Percentiles rank a stretch among this genome's conserved stretches.
phyloP scores from a whole-genome alignment of 2,797 vertebrate species.

The Malurus splendens region DNA sequence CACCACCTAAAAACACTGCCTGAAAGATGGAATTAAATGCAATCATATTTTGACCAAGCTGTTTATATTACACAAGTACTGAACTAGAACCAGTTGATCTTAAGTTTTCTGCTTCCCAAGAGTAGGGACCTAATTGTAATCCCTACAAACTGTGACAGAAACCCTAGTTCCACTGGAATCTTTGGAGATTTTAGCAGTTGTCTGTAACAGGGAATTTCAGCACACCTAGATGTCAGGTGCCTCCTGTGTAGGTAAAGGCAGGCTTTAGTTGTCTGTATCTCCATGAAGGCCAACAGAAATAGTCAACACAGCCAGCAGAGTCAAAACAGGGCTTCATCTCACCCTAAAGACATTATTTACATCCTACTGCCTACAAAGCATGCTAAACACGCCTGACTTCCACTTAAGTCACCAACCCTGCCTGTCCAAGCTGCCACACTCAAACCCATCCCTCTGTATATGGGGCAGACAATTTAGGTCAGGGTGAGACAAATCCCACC shows the following conservation, averaged over 20 bases:
- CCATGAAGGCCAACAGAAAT: neutral
- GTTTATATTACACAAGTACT: neutral
- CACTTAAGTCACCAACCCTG: neutral
- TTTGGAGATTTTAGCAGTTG: rapidly evolving
- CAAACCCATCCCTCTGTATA: neutral
- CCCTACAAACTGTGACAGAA: neutral
- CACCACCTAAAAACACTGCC: neutral
- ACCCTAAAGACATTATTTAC: neutral
- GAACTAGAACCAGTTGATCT: neutral
- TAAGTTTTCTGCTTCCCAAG: neutral
- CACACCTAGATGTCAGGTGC: neutral
- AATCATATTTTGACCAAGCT: neutral
- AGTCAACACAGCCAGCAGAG: neutral
- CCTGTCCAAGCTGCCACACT: neutral
- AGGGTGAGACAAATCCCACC: neutral
- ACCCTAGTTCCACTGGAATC: neutral
- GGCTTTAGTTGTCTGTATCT: neutral
- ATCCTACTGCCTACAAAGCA: neutral
- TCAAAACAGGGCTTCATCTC: neutral
- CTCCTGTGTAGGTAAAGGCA: neutral
- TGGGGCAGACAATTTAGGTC: neutral
- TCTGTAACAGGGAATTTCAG: neutral
- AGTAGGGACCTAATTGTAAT: rapidly evolving
- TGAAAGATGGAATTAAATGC: neutral
- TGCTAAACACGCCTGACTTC: neutral